Evolutionary conservation across 1,140 invertebrate genomes (phyloP).

Genomic region (Philaenus spumarius): DNA sequence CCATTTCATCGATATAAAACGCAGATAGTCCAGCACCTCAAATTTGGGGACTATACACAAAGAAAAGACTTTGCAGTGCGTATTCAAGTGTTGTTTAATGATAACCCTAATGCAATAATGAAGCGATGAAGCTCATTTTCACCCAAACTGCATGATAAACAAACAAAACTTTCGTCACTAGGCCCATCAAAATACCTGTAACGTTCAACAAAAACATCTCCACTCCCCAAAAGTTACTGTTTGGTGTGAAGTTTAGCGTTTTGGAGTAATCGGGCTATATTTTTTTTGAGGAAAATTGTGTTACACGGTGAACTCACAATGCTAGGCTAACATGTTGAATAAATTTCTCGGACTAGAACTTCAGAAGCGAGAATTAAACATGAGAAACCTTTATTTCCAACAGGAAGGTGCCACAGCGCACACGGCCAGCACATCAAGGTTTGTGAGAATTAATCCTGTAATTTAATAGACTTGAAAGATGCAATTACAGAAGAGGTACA

Average conservation of each 20-base stretch:
- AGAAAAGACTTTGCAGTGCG: background rate
- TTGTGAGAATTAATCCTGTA: too few species aligned
- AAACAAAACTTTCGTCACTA: conserved; percentile 35
- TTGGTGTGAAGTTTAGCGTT: conserved; percentile 26
- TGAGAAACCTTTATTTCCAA: too few species aligned
- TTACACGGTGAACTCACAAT: too few species aligned
- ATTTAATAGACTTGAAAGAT: too few species aligned
- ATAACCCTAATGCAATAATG: background rate
- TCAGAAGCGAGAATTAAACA: too few species aligned
- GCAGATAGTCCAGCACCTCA: background rate
- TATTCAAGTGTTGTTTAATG: background rate
- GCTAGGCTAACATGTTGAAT: too few species aligned
- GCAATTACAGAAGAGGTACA: too few species aligned
- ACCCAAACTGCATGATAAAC: conserved; percentile 34
- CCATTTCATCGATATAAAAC: background rate
- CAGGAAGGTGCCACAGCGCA: too few species aligned
- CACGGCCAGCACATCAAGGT: too few species aligned
- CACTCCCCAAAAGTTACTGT: conserved; percentile 33
- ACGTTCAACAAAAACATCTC: conserved; percentile 32
- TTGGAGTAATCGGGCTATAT: conserved; percentile 23
- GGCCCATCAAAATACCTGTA: conserved; percentile 28
- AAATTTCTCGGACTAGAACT: too few species aligned
- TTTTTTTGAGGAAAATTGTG: too few species aligned
- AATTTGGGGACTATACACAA: background rate
- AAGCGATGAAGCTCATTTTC: conserved; percentile 36